phyloP scores from a whole-genome alignment of 2,797 vertebrate genomes.

The Oryzias sinensis region DNA sequence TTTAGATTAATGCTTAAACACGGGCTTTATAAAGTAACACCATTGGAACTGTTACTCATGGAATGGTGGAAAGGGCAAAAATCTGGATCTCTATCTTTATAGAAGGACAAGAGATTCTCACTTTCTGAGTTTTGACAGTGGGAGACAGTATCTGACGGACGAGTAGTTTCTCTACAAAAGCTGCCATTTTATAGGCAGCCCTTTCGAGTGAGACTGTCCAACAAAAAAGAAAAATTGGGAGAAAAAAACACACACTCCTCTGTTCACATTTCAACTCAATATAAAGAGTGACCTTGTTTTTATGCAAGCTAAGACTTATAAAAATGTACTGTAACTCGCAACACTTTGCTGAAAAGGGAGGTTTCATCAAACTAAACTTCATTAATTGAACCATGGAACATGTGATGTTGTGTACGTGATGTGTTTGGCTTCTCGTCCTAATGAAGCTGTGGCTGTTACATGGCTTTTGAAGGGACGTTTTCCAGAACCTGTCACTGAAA shows the following conservation, averaged over 20 bases:
- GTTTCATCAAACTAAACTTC: conserved; percentile 32
- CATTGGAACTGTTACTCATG: conserved; percentile 35
- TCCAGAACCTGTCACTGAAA: conserved; percentile 43
- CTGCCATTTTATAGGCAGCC: conserved; percentile 42
- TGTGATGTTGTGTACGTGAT: conserved; percentile 46
- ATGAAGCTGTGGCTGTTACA: conserved; percentile 40
- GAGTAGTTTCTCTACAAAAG: conserved; percentile 50
- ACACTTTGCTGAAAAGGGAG: conserved; percentile 32
- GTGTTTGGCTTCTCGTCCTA: conserved; percentile 39
- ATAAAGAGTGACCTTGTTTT: conserved; percentile 60
- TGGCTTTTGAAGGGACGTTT: conserved; percentile 45
- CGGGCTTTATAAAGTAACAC: conserved; percentile 55
- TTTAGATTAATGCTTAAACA: conserved; percentile 57
- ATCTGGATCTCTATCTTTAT: conserved; percentile 25
- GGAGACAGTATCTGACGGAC: conserved; percentile 13
- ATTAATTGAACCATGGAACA: conserved; percentile 37
- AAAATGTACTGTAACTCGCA: conserved; percentile 30
- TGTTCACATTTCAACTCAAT: conserved; percentile 41
- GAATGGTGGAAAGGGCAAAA: conserved; percentile 15
- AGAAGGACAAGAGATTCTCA: conserved; percentile 12
- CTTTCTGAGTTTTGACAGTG: conserved; percentile 11
- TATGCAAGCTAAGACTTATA: conserved; percentile 28
- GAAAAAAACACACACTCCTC: conserved; percentile 46
- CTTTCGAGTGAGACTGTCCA: conserved; percentile 41
- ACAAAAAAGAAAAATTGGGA: conserved; percentile 65